phyloP scores from a whole-genome alignment of 2,113 vertebrate genomes.

The Xyliphius kryptos region DNA sequence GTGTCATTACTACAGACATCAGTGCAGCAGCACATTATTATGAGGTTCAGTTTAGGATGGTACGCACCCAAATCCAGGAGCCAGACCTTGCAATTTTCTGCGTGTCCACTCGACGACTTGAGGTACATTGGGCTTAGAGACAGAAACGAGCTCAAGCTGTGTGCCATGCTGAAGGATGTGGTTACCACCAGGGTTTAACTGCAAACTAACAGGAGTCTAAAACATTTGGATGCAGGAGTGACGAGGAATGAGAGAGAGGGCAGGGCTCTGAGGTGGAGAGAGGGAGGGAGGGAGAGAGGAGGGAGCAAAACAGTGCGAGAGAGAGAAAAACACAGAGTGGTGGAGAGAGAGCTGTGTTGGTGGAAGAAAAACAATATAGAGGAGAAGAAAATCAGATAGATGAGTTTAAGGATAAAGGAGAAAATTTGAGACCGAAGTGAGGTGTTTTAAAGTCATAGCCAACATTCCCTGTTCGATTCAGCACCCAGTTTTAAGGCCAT shows the following conservation, averaged over 20 bases:
- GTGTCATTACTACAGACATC: too few relatives aligned
- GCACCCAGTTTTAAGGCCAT: too few relatives aligned
- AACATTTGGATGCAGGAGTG: background rate
- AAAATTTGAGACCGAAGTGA: too few relatives aligned
- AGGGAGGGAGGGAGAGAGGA: too few relatives aligned
- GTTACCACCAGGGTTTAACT: background rate
- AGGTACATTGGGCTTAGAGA: constrained; percentile 68
- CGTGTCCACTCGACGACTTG: constrained; percentile 65
- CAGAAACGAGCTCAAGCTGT: constrained; percentile 70
- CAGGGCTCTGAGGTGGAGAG: too few relatives aligned
- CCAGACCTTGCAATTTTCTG: constrained; percentile 89
- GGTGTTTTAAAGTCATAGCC: too few relatives aligned
- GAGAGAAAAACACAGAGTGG: too few relatives aligned
- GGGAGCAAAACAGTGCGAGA: too few relatives aligned
- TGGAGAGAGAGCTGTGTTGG: background rate
- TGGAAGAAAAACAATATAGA: too few relatives aligned
- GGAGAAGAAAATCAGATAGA: too few relatives aligned
- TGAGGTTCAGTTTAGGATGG: background rate
- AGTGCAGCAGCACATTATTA: background rate
- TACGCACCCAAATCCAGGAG: constrained; percentile 93
- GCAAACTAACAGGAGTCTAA: background rate
- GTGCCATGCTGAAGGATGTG: constrained; percentile 66
- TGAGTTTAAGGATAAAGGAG: background rate
- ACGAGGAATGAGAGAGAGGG: background rate
- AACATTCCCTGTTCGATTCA: too few relatives aligned